Conservation (phyloP, 2,888 invertebrate genomes). For the Salpingus planirostris region DNA sequence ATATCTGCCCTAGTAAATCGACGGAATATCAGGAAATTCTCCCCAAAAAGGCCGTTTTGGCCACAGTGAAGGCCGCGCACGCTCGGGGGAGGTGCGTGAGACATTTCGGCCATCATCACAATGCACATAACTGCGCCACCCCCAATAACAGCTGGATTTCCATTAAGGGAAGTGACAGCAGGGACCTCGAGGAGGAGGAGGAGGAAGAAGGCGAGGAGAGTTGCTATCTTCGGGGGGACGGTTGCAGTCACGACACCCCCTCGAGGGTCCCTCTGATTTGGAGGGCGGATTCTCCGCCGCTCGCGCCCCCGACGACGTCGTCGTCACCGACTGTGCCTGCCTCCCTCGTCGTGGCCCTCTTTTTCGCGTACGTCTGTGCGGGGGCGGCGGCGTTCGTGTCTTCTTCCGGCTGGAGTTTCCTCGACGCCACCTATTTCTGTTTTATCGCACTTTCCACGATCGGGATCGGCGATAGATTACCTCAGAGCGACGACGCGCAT, state of each 20-base stretch:
- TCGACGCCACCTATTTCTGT: constrained; percentile 77
- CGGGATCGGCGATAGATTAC: constrained; percentile 70
- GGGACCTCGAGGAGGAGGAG: no score
- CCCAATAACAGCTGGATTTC: no score
- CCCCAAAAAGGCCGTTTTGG: constrained; percentile 36
- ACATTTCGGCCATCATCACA: no score
- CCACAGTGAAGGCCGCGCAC: constrained; percentile 37
- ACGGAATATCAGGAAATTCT: constrained; percentile 31
- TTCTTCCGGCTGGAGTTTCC: constrained; percentile 73
- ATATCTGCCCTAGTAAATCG: constrained; percentile 24
- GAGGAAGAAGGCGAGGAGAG: no score
- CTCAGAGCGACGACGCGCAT: constrained; percentile 39
- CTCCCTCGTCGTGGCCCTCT: constrained; percentile 52
- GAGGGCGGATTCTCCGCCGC: constrained; percentile 36
- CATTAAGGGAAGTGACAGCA: no score
- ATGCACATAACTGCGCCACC: no score
- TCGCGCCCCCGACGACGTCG: constrained; percentile 41
- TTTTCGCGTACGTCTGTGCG: constrained; percentile 63
- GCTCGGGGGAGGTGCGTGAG: constrained; percentile 35
- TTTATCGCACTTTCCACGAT: constrained; percentile 78
- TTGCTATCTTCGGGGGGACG: no score
- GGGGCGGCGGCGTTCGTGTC: constrained; percentile 70
- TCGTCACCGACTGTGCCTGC: constrained; percentile 50
- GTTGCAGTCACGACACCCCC: constrained; percentile 64
- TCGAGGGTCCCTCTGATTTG: constrained; percentile 67